These are phyloP conservation scores for Microctonus aethiopoides DNA, from an alignment of 2,888 invertebrate genomes.

Conservation along the genomic window DNA sequence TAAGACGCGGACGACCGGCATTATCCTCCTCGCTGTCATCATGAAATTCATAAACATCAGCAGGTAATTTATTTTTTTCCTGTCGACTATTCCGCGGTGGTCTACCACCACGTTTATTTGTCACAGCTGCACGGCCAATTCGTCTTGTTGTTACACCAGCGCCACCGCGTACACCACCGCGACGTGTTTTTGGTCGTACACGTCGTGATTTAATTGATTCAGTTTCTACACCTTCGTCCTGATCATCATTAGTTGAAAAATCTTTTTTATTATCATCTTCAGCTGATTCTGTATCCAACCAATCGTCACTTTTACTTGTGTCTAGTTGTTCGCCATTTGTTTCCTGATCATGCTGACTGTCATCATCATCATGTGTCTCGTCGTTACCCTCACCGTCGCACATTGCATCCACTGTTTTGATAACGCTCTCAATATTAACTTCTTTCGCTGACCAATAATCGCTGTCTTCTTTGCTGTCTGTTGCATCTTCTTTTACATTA, in stretches of 20 bases:
- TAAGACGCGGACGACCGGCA: conserved; percentile 76
- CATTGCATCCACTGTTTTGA: conserved; percentile 80
- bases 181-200: conserved; percentile 60
- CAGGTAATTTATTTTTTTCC: conserved; percentile 72
- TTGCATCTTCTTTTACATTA: conserved; percentile 66
- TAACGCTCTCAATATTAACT: conserved; percentile 83
- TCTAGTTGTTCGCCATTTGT: conserved; percentile 50
- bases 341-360: conserved; percentile 49
- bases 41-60: conserved; percentile 90
- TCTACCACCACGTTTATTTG: conserved; percentile 64
- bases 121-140: conserved; percentile 62
- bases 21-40: conserved; percentile 86
- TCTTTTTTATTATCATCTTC: conserved; percentile 54
- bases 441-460: conserved; percentile 85
- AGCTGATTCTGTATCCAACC: conserved; percentile 54
- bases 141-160: conserved; percentile 73
- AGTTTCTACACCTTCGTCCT: conserved; percentile 64
- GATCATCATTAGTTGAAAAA: conserved; percentile 55
- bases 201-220: conserved; percentile 63
- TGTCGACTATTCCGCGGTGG: conserved; percentile 62
- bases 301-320: conserved; percentile 56
- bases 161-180: conserved; percentile 65
- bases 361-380: conserved; percentile 65
- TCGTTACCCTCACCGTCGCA: conserved; percentile 67
- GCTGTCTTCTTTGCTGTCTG: conserved; percentile 74